Base-by-base conservation (phyloP, 2,113 vertebrate species). In the Phycodurus eques region DNA sequence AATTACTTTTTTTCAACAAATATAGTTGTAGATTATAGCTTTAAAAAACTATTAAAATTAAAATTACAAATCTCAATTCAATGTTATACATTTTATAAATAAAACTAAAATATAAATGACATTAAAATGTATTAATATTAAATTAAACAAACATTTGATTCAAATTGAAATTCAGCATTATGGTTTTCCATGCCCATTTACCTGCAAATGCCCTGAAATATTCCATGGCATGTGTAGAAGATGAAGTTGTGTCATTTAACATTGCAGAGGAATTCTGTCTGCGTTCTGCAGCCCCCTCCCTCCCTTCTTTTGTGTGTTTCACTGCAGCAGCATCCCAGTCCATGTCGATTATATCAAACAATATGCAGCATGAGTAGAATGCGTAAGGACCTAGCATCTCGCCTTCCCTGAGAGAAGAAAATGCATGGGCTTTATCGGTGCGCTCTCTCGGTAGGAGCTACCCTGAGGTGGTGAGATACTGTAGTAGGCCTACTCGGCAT, bases 261-360 rank as follows among this genome's bases (percentile, higher is more conserved):
- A 86, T 83, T 78, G 44, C 80, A 85, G 70, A 82, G 76, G 51
- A 84, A 85, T 88, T 85, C 76, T 88, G 77, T 81, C 79, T 84
- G 81, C 82, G 81, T 74, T 72, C 79, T 81, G 76, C 87, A 81
- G 83, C 83, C 80, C 86, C 74, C 84, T 70, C 42, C 63, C 42
- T 22, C 62, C 63, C 42, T 14, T 8, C 43, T 65, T 27, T n/a
- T 75, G 84, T 75, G 79, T 86, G 76, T 86, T 87, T 83, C 74
- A 85, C 82, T 84, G 72, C 80, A 68, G 71, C 53, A 39, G 56
- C 80, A 76, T 75, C 80, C 73, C 65, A 80, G 77, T 78, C 84
- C 71, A 77, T 70, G 59, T 70, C 84, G 87, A 90, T 90, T 87
- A 87, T 86, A 85, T 83, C 82, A 90, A 90, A 88, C 90, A 87